Evolutionary conservation across 1,140 invertebrate genomes (phyloP), one percentile per base, ranked within the genome.

Genomic region (Drosophila pachea): DNA sequence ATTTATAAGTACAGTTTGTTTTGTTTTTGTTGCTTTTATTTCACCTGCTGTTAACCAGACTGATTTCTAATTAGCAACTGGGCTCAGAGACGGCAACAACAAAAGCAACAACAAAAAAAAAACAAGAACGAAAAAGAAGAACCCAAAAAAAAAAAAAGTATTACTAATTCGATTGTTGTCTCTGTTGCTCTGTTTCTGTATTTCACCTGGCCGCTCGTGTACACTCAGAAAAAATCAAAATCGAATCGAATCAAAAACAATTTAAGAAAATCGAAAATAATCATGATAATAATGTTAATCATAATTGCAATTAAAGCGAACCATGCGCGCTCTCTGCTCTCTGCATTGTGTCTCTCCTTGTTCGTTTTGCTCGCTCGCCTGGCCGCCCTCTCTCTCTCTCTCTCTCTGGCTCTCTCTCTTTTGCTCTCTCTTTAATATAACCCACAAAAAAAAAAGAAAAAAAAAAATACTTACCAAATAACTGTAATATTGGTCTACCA

Each of bases 21-120:
- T 66, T 65, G 38, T 22, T 61, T 65, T 82, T 63, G 43, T 70
- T 74, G 68, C 60, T 75, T 54, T 74, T 74, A 45, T 60, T 60
- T 62, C 77, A 58, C 68, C 78, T 82, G 78, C 67, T 65, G 86
- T 68, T 83, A 83, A 84, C 79, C 76, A 73, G 79, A 84, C 73
- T 79, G 79, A 73, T 71, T 55, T 58, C 76, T 63, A 78, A 78
- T 83, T 78, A 83, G 78, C 78, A 66, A 74, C 78, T 63, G 64
- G 64, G 78, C 71, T 54, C 65, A 74, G 67, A 78, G 58, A 65
- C 64, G 38, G 52, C 36, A 62, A 38, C 62, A 67, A 32, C 52
- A 54, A 55, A 60, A 48, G 43, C 66, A 60, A 68, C 31, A 64
- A 33, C 48, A 62, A 36, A 65, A 32, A 36, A 56, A 62, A 29